Evolutionary conservation across 1,140 invertebrate genomes (phyloP).

Genomic region (Andrena cerasifolii): DNA sequence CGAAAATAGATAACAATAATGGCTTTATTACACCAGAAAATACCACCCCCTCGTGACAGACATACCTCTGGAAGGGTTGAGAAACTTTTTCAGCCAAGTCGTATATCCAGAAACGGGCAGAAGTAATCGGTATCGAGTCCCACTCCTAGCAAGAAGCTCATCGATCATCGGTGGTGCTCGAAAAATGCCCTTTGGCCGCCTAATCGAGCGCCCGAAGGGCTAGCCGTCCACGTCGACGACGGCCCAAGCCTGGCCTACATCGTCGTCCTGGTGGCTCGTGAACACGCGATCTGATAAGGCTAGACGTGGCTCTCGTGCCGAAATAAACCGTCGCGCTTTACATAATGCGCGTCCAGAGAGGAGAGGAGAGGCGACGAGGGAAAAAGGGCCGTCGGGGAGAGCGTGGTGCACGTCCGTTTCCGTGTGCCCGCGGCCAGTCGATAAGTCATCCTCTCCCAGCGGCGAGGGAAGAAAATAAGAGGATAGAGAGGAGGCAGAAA

Average conservation of each 20-base stretch:
- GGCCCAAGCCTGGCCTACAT: constrained; percentile 74
- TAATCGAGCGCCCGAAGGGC: constrained; percentile 58
- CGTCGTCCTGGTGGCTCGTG: constrained; percentile 67
- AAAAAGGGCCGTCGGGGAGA: constrained; percentile 15
- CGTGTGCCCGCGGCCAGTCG: constrained; percentile 58
- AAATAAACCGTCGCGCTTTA: constrained; percentile 80
- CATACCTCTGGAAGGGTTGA: too few species aligned
- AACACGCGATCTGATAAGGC: constrained; percentile 79
- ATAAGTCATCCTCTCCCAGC: constrained; percentile 60
- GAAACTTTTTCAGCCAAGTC: too few species aligned
- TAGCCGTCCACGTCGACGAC: constrained; percentile 41
- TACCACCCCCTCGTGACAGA: too few species aligned
- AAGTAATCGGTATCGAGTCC: not conserved
- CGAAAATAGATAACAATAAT: too few species aligned
- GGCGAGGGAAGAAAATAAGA: constrained; percentile 20
- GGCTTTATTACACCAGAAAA: too few species aligned
- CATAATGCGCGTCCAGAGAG: constrained; percentile 73
- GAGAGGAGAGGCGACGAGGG: constrained; percentile 16
- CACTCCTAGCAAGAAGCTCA: constrained; percentile 29
- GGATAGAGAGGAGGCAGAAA: constrained; percentile 17
- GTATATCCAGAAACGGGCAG: not conserved
- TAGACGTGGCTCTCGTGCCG: constrained; percentile 76
- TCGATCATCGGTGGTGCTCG: constrained; percentile 56
- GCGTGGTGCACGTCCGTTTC: constrained; percentile 56
- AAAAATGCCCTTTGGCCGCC: constrained; percentile 60